Conservation (phyloP, 2,888 invertebrate species). For the Dendrolimus houi region DNA sequence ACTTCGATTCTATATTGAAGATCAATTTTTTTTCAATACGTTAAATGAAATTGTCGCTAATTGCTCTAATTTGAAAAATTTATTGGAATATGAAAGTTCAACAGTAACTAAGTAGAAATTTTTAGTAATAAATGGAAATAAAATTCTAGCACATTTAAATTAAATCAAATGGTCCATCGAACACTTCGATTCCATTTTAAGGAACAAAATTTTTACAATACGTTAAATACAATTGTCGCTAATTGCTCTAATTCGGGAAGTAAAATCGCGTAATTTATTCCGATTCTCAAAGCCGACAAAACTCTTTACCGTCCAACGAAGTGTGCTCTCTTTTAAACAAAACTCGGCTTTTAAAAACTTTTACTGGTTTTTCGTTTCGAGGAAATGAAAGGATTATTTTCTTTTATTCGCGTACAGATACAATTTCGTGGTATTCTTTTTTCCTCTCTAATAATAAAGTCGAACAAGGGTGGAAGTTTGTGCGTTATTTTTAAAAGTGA, state of each 20-base stretch:
- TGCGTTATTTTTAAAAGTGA: neutral
- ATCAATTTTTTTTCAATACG: no score
- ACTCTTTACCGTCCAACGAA: neutral
- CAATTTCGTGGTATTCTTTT: neutral
- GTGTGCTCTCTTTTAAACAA: conserved; percentile 5
- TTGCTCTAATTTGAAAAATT: no score
- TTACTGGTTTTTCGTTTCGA: neutral
- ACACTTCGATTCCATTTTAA: no score
- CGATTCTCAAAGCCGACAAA: neutral
- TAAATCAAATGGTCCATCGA: no score
- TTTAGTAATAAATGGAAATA: no score
- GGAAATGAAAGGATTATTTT: neutral
- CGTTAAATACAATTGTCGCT: neutral
- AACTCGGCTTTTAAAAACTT: conserved; percentile 4
- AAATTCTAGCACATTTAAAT: no score
- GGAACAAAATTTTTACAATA: no score
- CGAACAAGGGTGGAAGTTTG: neutral
- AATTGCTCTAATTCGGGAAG: neutral
- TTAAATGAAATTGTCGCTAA: no score
- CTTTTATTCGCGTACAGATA: neutral
- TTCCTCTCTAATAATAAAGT: neutral
- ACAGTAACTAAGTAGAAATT: no score
- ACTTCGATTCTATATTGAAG: no score
- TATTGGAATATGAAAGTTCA: no score
- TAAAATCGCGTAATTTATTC: neutral